phyloP scores from a whole-genome alignment of 2,113 vertebrate genomes.

The Neomonachus schauinslandi region DNA sequence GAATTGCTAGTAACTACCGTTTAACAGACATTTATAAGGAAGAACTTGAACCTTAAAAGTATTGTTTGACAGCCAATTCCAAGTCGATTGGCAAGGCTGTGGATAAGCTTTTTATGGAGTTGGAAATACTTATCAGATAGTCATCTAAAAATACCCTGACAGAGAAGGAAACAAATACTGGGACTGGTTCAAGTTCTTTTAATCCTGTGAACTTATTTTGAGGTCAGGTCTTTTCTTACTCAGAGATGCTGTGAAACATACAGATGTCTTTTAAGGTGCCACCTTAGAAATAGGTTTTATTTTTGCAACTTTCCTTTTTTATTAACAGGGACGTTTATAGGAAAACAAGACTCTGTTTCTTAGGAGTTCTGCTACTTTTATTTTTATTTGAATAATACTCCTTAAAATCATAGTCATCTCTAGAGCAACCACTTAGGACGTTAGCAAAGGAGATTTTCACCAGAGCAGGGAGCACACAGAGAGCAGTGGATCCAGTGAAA shows the following conservation, averaged over 20 bases:
- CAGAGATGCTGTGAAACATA: not conserved
- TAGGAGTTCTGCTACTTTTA: not conserved
- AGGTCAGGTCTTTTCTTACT: not conserved
- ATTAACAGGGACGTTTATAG: not conserved
- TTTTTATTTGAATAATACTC: slow-evolving; percentile 45
- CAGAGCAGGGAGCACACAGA: not conserved
- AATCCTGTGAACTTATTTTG: not conserved
- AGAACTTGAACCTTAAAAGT: not conserved
- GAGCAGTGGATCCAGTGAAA: not conserved
- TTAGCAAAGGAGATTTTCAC: not conserved
- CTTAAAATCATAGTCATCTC: not conserved
- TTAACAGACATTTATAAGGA: not conserved
- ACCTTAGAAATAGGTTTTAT: not conserved
- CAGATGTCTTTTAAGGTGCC: not conserved
- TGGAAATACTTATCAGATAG: not conserved
- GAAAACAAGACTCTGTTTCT: slow-evolving; percentile 35
- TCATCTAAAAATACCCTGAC: slow-evolving; percentile 14
- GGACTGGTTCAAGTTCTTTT: not conserved
- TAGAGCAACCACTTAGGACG: not conserved
- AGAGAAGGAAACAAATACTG: not conserved
- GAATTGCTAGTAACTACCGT: not conserved
- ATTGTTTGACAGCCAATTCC: not conserved
- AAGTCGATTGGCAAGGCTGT: not conserved
- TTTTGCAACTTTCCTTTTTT: slow-evolving; percentile 8
- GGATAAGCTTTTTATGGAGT: not conserved